phyloP scores from a whole-genome alignment of 37 sponge, comb jelly and placozoan species.

The Corticium candelabrum region DNA sequence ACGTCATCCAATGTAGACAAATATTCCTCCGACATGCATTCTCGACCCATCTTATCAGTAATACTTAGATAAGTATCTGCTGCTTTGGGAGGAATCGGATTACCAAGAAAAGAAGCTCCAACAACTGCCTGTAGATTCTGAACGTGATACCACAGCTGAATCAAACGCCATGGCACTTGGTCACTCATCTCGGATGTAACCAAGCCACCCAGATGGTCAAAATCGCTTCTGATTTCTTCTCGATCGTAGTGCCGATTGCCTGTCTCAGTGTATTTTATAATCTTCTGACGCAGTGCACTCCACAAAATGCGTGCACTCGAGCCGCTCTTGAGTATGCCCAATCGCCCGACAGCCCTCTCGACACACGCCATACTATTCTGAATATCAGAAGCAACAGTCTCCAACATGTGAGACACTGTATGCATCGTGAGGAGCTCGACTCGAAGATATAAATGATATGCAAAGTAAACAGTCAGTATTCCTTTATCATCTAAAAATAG shows the following conservation, averaged over 20 bases:
- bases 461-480: neutral
- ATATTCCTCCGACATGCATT: neutral
- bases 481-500: too few relatives aligned
- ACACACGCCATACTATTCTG: neutral
- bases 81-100: neutral
- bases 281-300: neutral
- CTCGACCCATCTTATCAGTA: neutral
- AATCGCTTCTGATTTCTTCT: neutral
- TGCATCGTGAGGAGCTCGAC: neutral
- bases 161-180: neutral
- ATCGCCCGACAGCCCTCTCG: neutral
- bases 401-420: neutral
- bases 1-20: neutral
- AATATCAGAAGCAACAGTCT: neutral
- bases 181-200: neutral
- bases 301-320: neutral
- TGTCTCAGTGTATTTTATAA: neutral
- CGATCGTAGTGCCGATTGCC: neutral
- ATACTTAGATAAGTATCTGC: neutral
- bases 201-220: neutral
- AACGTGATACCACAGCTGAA: neutral
- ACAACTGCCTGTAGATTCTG: neutral
- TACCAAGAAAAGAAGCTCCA: neutral
- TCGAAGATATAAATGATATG: neutral
- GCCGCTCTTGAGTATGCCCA: neutral